A percentile compares a stretch with the other conserved stretches of the same genome.
phyloP scores from a whole-genome alignment of 1,140 invertebrate species.

The Homarus americanus region DNA sequence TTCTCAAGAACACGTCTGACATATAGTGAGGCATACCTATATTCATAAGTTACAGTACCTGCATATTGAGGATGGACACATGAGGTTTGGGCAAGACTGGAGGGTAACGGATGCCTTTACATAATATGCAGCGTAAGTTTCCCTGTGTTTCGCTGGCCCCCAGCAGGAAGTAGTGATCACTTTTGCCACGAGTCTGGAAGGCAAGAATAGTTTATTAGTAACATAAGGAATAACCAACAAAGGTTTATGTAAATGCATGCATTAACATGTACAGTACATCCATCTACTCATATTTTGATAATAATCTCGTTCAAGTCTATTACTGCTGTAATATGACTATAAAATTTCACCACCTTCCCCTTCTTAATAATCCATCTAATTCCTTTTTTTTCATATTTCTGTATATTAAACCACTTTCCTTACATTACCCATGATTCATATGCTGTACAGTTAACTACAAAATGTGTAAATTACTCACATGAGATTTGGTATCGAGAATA shows the following conservation, averaged over 20 bases:
- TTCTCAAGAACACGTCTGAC: too few species aligned
- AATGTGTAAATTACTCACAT: conserved; percentile 78
- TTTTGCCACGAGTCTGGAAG: conserved; percentile 80
- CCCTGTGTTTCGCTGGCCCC: conserved; percentile 87
- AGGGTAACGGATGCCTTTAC: conserved; percentile 92
- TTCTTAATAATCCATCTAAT: too few species aligned
- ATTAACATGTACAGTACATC: not conserved
- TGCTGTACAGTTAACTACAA: not conserved
- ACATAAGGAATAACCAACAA: not conserved
- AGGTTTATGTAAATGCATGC: too few species aligned
- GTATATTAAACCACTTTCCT: too few species aligned
- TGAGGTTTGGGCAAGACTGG: conserved; percentile 90
- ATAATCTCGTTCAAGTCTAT: not conserved
- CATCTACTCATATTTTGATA: not conserved
- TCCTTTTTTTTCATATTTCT: too few species aligned
- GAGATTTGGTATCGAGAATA: conserved; percentile 85
- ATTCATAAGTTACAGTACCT: conserved; percentile 77
- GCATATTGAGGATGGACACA: conserved; percentile 81
- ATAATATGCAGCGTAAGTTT: conserved; percentile 88
- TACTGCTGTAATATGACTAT: conserved; percentile 74
- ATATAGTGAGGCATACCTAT: too few species aligned
- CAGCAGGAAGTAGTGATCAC: conserved; percentile 90
- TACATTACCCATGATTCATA: not conserved
- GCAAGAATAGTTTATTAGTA: not conserved
- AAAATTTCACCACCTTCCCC: too few species aligned